Conservation (phyloP, 2,888 invertebrate genomes). For the Cheiracanthium punctorium region DNA sequence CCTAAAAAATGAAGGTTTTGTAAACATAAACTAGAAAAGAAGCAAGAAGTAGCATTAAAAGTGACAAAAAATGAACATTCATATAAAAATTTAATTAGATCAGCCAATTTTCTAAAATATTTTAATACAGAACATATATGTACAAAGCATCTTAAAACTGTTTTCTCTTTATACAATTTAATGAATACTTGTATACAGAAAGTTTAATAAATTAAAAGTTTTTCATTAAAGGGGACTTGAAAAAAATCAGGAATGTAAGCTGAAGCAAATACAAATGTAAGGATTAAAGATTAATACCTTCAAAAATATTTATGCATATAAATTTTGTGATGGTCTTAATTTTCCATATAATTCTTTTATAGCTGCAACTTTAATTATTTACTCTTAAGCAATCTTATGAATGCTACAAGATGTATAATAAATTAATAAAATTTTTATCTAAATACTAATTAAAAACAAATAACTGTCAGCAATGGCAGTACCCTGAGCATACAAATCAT, state of each 20-base stretch:
- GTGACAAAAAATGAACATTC: too few species aligned
- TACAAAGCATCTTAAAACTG: slow-evolving; percentile 34
- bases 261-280: not conserved
- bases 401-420: too few species aligned
- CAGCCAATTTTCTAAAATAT: slow-evolving; percentile 37
- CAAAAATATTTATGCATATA: not conserved
- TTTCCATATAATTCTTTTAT: not conserved
- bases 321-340: too few species aligned
- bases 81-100: too few species aligned
- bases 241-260: not conserved
- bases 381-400: not conserved
- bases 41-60: too few species aligned
- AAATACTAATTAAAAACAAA: too few species aligned
- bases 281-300: not conserved
- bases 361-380: slow-evolving; percentile 12
- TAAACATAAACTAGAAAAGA: too few species aligned
- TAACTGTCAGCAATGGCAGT: too few species aligned
- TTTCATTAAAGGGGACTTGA: not conserved
- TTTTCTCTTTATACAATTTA: not conserved
- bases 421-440: too few species aligned
- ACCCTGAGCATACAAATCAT: too few species aligned
- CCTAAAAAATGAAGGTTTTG: too few species aligned
- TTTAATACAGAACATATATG: slow-evolving; percentile 47
- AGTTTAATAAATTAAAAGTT: not conserved
- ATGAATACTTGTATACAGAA: not conserved